phyloP scores from a whole-genome alignment of 2,888 invertebrate genomes.

The Cybosia mesomella region DNA sequence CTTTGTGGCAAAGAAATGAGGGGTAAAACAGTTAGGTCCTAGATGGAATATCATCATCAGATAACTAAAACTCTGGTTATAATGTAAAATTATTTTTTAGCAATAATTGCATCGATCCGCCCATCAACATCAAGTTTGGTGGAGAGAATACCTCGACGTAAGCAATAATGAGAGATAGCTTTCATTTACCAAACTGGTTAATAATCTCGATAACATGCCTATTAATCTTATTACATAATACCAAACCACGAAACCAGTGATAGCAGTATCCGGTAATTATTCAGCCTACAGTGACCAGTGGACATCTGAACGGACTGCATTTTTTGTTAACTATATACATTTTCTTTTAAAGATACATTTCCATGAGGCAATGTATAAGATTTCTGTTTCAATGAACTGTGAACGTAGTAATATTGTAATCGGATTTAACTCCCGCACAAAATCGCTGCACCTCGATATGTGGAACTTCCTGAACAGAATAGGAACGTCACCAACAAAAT shows the following conservation, averaged over 20 bases:
- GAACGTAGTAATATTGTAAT: background rate
- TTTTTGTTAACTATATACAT: background rate
- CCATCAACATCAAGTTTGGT: no score
- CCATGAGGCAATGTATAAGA: background rate
- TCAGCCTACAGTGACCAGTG: background rate
- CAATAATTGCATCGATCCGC: no score
- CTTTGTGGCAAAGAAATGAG: background rate
- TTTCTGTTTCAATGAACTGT: background rate
- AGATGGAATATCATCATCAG: background rate
- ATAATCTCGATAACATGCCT: background rate
- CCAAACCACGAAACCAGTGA: background rate
- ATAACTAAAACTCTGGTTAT: background rate
- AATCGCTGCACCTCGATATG: background rate
- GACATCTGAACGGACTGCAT: background rate
- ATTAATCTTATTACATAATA: slow-evolving; percentile 4
- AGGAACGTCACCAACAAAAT: background rate
- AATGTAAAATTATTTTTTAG: background rate
- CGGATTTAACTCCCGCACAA: background rate
- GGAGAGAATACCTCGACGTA: no score
- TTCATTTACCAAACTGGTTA: background rate
- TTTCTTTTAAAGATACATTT: background rate
- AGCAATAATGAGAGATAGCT: background rate
- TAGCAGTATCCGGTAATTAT: slow-evolving; percentile 5
- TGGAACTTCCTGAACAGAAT: background rate
- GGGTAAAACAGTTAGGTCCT: background rate